Conservation (phyloP, 2,113 vertebrate species). For the Istiophorus platypterus region DNA sequence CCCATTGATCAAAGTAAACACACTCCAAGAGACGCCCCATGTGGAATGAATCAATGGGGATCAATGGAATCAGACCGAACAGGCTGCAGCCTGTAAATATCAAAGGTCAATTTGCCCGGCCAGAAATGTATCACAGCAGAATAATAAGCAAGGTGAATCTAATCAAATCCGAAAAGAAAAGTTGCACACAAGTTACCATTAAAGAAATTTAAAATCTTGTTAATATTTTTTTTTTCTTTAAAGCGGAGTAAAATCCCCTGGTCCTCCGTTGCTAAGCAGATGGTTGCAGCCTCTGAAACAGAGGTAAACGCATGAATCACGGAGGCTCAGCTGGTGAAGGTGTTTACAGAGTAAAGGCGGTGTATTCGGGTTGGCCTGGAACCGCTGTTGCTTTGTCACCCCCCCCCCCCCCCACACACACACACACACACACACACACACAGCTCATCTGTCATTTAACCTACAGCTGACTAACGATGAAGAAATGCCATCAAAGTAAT, state of each 20-base stretch:
- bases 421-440: background rate
- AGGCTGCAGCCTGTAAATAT: conserved; percentile 59
- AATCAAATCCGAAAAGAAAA: background rate
- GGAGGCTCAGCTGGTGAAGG: conserved; percentile 16
- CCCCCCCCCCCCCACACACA: background rate
- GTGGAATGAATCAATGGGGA: conserved; percentile 59
- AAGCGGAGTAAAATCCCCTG: background rate
- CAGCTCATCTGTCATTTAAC: conserved; percentile 24
- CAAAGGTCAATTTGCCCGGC: conserved; percentile 22
- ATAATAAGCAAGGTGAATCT: conserved; percentile 25
- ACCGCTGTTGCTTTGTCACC: conserved; percentile 22
- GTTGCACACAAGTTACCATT: background rate
- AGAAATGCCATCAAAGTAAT: conserved; percentile 65
- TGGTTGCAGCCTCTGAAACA: background rate
- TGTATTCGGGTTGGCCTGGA: conserved; percentile 12
- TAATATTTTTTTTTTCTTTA: no score
- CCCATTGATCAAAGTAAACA: conserved; percentile 71
- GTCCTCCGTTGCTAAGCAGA: background rate
- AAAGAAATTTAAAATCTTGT: background rate
- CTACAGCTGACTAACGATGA: conserved; percentile 67
- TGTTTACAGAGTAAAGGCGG: conserved; percentile 26
- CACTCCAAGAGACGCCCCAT: conserved; percentile 21
- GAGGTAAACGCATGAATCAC: background rate
- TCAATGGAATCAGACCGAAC: conserved; percentile 65
- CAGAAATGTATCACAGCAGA: background rate